These are phyloP conservation scores for Tylochromis polylepis DNA, from an alignment of 2,113 vertebrate genomes.

Conservation along the genomic window DNA sequence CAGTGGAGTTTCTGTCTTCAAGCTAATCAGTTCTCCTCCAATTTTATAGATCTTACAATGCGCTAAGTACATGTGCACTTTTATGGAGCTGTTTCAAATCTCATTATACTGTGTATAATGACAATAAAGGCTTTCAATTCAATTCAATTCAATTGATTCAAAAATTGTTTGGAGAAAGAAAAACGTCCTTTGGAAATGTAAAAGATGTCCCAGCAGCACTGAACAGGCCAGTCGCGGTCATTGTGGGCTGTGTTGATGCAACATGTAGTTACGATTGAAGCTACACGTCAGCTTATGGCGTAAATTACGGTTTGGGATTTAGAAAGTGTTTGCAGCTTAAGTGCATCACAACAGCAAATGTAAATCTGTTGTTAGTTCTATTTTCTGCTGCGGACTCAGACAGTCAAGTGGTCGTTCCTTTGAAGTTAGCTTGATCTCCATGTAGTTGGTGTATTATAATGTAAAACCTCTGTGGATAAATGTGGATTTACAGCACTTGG, in stretches of 20 bases:
- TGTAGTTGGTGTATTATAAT: no score
- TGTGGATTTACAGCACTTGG: no score
- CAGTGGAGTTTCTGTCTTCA: not conserved
- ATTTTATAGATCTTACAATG: no score
- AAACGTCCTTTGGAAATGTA: not conserved
- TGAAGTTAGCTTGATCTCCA: not conserved
- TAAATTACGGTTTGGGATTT: not conserved
- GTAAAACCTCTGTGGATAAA: no score
- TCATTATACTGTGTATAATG: no score
- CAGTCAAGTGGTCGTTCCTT: not conserved
- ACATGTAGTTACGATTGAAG: not conserved
- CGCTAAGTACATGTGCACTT: no score
- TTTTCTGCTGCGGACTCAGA: not conserved
- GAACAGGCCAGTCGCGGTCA: rapidly evolving
- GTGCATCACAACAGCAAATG: not conserved
- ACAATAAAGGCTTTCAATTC: no score
- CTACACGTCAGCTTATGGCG: rapidly evolving
- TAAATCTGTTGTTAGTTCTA: not conserved
- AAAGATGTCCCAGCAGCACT: not conserved
- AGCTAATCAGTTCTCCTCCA: not conserved
- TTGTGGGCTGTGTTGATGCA: not conserved
- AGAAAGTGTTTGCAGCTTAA: not conserved
- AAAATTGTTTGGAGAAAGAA: not conserved
- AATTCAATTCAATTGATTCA: not conserved
- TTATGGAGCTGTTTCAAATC: no score